These are phyloP conservation scores for Eptatretus burgeri DNA, from an alignment of 2,113 vertebrate species.

Conservation along the genomic window DNA sequence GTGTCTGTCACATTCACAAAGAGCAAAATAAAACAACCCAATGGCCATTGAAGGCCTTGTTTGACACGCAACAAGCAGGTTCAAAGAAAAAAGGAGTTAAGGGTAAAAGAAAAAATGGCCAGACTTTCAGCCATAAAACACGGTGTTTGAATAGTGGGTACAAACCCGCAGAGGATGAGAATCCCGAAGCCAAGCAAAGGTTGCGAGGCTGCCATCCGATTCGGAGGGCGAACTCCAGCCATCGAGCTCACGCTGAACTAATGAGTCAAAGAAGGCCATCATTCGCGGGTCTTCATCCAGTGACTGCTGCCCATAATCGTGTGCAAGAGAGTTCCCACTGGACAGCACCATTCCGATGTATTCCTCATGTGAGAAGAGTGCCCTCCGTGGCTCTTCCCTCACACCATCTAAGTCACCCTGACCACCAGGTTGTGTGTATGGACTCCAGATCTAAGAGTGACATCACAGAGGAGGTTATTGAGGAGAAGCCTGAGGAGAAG, in stretches of 20 bases:
- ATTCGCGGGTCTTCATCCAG: constrained; percentile 86
- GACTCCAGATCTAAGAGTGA: constrained; percentile 55
- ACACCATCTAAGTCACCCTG: constrained; percentile 58
- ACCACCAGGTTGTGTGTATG: constrained; percentile 72
- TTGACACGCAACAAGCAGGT: constrained; percentile 22
- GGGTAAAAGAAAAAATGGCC: background rate
- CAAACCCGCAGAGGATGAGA: too few species aligned
- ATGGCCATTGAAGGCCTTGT: constrained; percentile 10
- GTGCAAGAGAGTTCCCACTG: constrained; percentile 73
- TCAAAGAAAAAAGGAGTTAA: constrained; percentile 37
- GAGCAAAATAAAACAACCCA: background rate
- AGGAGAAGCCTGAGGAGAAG: too few species aligned
- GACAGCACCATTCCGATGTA: constrained; percentile 91
- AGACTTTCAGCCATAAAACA: constrained; percentile 13
- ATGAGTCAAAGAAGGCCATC: constrained; percentile 96
- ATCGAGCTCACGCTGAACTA: constrained; percentile 81
- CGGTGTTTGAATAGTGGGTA: constrained; percentile 29
- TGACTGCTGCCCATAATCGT: constrained; percentile 88
- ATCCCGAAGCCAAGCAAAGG: constrained; percentile 61
- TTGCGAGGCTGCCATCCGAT: constrained; percentile 62
- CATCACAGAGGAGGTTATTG: constrained; percentile 6
- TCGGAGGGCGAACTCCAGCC: constrained; percentile 95
- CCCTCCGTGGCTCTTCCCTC: constrained; percentile 67
- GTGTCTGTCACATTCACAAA: background rate
- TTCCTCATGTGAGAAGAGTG: constrained; percentile 86